Base-by-base conservation (phyloP, 1,140 invertebrate species). In the Pteromalus puparum region DNA sequence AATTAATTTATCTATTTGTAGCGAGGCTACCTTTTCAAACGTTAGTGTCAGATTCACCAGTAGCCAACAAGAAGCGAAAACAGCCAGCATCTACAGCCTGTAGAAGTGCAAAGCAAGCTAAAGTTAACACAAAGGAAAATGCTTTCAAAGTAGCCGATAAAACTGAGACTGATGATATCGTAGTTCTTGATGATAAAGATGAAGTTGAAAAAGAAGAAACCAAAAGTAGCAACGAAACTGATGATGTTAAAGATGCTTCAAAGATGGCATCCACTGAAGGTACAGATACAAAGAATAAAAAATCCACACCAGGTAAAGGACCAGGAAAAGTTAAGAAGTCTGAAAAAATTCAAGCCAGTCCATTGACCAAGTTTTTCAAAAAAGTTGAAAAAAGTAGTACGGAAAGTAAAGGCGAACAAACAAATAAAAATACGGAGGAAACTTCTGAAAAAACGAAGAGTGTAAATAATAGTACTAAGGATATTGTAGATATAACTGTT, bases 331-430 rank as follows among this genome's bases (percentile, higher is more conserved):
- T 74, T 13, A 90, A 80, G 67, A 91, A 89, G 78, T 83, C 77
- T 48, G 89, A 90, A 61, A 90, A 88, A 77, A 79, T 65, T 70
- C 74, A 88, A 85, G 68, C 61, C 10, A 91, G 90, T 38, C 72
- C 85, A 9, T 85, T 93, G 53, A 89, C 88, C 26, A 90, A 88
- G 38, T 92, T 92, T 84, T 85, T 93, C 0, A 86, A 89, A 67
- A 91, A 88, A 81, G 74, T 85, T 53, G 87, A 90, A 15, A 82
- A 94, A 88, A 94, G 95, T 87, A 91, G 89, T 38, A 93, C 94
- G 81, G 93, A 94, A 85, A 94, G 94, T 93, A 94, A 83, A 93
- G 94, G 86, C 94, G 94, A 84, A 93, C 94, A 87, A 92, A 93
- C 79, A 90, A 92, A 81, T 83, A 92, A 86, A 93, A 94, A 5